phyloP scores from a whole-genome alignment of 2,113 vertebrate genomes.

The Corythornis cristatus region DNA sequence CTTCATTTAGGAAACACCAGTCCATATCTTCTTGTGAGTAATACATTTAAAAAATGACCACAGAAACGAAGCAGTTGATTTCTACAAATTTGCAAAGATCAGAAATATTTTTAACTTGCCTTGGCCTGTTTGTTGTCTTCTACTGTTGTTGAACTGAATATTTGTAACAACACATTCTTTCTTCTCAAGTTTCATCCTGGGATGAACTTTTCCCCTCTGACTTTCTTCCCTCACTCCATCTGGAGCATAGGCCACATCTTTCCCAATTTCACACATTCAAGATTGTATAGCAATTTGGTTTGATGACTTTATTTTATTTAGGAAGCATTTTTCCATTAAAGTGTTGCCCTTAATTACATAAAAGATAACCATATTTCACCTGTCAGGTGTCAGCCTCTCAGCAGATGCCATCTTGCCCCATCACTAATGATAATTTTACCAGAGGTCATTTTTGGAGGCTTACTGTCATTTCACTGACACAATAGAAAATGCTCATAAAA shows the following conservation, averaged over 20 bases:
- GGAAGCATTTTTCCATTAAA: background rate
- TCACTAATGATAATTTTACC: conserved; percentile 7
- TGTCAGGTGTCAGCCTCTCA: conserved; percentile 34
- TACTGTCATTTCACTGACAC: background rate
- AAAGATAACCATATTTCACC: conserved; percentile 27
- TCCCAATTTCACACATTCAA: background rate
- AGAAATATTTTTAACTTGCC: background rate
- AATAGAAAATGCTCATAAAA: conserved; percentile 7
- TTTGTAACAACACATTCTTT: background rate
- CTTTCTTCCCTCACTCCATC: background rate
- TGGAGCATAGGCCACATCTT: background rate
- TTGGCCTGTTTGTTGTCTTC: background rate
- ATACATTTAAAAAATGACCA: background rate
- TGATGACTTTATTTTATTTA: background rate
- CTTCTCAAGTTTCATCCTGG: background rate
- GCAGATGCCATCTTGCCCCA: conserved; percentile 3
- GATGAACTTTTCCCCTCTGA: background rate
- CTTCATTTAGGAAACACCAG: background rate
- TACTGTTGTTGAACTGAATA: background rate
- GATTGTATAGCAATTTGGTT: background rate
- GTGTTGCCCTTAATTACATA: background rate
- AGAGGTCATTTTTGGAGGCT: background rate
- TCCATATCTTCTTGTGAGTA: background rate
- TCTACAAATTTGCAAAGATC: background rate
- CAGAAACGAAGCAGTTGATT: background rate